Evolutionary conservation across 2,113 vertebrate genomes (phyloP).

Genomic region (Mirounga angustirostris): DNA sequence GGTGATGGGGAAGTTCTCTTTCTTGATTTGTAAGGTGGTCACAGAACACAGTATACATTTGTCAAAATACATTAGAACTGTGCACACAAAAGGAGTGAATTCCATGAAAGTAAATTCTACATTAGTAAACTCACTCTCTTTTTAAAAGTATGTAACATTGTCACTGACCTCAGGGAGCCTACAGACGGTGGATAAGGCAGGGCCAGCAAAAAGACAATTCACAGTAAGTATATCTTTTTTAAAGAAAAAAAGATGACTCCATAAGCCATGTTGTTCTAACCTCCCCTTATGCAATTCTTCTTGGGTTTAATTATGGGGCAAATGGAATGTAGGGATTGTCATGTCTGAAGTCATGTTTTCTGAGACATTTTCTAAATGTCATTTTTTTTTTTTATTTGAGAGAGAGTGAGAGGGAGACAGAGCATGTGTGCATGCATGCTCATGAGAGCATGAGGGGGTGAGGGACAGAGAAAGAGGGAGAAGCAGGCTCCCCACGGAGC

Average conservation of each 20-base stretch:
- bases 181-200: not conserved
- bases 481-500: not conserved
- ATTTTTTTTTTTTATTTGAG: not conserved
- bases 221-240: not conserved
- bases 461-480: not conserved
- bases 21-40: not conserved
- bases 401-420: not conserved
- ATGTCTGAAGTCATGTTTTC: slow-evolving; percentile 5
- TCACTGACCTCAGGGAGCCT: not conserved
- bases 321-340: not conserved
- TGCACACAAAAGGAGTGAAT: not conserved
- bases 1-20: not conserved
- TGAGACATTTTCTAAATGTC: not conserved
- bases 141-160: not conserved
- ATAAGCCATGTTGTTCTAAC: not conserved
- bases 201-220: not conserved
- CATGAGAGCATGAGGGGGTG: not conserved
- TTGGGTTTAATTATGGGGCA: not conserved
- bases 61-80: not conserved
- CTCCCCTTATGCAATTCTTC: not conserved
- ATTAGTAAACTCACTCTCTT: not conserved
- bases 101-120: not conserved
- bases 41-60: not conserved
- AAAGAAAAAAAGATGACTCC: not conserved
- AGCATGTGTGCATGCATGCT: not conserved